A percentile compares a stretch with the other conserved stretches of the same genome.
Evolutionary conservation across 2,113 vertebrate species (phyloP).

Genomic region (Alosa alosa): DNA sequence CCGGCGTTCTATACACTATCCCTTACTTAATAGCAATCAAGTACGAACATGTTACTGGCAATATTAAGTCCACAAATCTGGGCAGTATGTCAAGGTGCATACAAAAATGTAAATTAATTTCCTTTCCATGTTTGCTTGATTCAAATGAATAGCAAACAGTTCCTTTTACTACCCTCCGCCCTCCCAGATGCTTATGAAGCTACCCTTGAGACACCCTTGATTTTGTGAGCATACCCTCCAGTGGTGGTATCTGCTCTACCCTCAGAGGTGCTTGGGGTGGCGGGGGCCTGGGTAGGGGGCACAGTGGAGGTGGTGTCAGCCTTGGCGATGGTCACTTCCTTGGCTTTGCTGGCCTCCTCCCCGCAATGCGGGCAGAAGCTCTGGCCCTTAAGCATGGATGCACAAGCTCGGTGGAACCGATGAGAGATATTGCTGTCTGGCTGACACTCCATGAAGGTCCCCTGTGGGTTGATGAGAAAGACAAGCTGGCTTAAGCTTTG

Average conservation of each 20-base stretch:
- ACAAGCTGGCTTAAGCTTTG: background rate
- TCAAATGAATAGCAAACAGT: background rate
- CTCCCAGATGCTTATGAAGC: too few species aligned
- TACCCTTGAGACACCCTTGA: background rate
- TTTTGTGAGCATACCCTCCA: background rate
- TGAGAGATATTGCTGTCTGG: slow-evolving; percentile 93
- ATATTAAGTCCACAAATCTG: too few species aligned
- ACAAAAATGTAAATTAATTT: background rate
- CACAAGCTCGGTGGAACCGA: slow-evolving; percentile 89
- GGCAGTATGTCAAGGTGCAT: background rate
- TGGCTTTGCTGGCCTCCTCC: slow-evolving; percentile 90
- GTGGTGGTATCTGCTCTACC: slow-evolving; percentile 95
- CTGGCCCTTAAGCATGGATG: slow-evolving; percentile 85
- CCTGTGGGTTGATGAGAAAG: slow-evolving; percentile 64
- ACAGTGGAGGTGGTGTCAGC: slow-evolving; percentile 94
- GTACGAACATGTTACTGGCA: too few species aligned
- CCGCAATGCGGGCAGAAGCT: slow-evolving; percentile 98
- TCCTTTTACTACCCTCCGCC: background rate
- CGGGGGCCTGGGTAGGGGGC: slow-evolving; percentile 59
- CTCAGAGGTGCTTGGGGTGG: slow-evolving; percentile 73
- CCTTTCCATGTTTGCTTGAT: too few species aligned
- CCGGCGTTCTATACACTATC: too few species aligned
- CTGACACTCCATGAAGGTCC: slow-evolving; percentile 98
- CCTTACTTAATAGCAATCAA: too few species aligned
- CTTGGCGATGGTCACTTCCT: slow-evolving; percentile 96